These are phyloP conservation scores for Zapornia atra DNA, from an alignment of 2,113 vertebrate genomes.

Conservation along the genomic window DNA sequence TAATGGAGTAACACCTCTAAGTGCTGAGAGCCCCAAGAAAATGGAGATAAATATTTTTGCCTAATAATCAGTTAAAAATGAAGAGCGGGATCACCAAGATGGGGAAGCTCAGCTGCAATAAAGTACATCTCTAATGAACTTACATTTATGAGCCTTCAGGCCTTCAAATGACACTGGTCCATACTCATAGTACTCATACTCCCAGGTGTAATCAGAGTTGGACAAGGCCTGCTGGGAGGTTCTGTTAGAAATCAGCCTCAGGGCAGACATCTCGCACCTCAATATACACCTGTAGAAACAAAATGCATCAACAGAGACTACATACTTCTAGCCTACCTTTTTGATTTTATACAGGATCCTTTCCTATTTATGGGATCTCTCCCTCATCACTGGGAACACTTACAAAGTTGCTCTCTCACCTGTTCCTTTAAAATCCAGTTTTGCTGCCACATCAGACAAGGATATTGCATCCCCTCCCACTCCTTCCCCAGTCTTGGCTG, in stretches of 20 bases:
- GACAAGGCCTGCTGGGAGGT: constrained; percentile 78
- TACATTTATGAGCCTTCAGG: constrained; percentile 93
- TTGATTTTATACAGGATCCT: neutral
- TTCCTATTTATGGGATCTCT: neutral
- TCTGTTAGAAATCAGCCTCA: constrained; percentile 77
- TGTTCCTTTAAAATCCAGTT: neutral
- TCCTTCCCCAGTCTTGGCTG: neutral
- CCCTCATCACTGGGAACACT: neutral
- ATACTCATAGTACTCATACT: constrained; percentile 94
- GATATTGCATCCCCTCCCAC: neutral
- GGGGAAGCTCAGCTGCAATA: neutral
- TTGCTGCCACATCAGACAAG: neutral
- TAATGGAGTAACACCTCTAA: neutral
- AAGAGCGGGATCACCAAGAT: neutral
- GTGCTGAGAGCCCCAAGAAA: neutral
- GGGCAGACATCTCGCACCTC: constrained; percentile 80
- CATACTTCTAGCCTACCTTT: neutral
- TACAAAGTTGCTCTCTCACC: neutral
- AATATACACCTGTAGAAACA: neutral
- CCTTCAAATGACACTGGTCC: constrained; percentile 94
- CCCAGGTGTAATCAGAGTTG: constrained; percentile 91
- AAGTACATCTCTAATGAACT: constrained; percentile 50
- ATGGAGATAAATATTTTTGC: neutral
- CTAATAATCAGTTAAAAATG: neutral
- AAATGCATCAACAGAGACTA: neutral